A percentile compares a stretch with the other conserved stretches of the same genome.
Evolutionary conservation across 1,140 invertebrate species (phyloP).

Genomic region (Eumeta japonica): DNA sequence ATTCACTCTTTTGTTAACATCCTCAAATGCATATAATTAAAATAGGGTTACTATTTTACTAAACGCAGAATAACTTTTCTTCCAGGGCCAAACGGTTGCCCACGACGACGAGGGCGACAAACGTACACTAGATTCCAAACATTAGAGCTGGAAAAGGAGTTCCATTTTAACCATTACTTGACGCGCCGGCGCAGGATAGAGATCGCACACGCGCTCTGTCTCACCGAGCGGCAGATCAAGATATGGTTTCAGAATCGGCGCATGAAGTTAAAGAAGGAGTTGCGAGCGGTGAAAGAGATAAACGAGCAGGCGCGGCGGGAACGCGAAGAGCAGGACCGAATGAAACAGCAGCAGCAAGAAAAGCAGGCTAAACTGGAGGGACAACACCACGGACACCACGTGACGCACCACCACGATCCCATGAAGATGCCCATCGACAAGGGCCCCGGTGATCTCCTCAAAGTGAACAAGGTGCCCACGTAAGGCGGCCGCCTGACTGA

Average conservation of each 20-base stretch:
- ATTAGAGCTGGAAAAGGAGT: slow-evolving; percentile 95
- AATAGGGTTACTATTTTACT: too few relatives aligned
- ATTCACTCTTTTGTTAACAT: too few relatives aligned
- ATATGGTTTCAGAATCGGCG: slow-evolving; percentile 97
- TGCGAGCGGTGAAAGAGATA: slow-evolving; percentile 90
- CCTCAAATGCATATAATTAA: too few relatives aligned
- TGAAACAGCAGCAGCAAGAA: slow-evolving; percentile 86
- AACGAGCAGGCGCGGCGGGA: slow-evolving; percentile 90
- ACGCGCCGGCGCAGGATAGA: slow-evolving; percentile 93
- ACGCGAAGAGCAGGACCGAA: slow-evolving; percentile 85
- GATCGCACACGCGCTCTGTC: slow-evolving; percentile 92
- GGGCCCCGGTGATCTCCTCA: slow-evolving; percentile 64
- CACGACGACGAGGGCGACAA: slow-evolving; percentile 87
- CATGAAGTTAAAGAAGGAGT: slow-evolving; percentile 97
- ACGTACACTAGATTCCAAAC: slow-evolving; percentile 96
- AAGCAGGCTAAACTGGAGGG: slow-evolving; percentile 75
- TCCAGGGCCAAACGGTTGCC: slow-evolving; percentile 94
- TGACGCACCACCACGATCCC: slow-evolving; percentile 57
- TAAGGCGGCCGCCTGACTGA: slow-evolving; percentile 55
- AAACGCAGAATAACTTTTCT: slow-evolving; percentile 28
- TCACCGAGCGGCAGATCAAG: slow-evolving; percentile 95
- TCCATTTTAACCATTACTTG: slow-evolving; percentile 97
- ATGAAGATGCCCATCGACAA: slow-evolving; percentile 65
- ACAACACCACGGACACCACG: slow-evolving; percentile 56
- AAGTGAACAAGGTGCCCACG: slow-evolving; percentile 68